A percentile compares a stretch with the other conserved stretches of the same genome.
These are phyloP conservation scores for Chorisops tibialis DNA, from an alignment of 2,888 invertebrate species.

Conservation along the genomic window DNA sequence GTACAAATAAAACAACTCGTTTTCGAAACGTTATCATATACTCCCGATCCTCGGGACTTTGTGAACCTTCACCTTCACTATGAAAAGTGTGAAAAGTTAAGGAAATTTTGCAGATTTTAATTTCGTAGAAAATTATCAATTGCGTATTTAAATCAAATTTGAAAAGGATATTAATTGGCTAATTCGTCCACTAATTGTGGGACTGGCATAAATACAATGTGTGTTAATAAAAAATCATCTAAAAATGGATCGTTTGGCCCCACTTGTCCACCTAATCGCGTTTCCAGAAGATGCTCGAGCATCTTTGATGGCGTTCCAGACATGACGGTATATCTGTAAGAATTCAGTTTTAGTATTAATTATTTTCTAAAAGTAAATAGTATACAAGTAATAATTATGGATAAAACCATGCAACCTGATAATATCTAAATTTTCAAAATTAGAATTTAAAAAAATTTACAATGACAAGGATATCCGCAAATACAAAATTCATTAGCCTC, in stretches of 20 bases:
- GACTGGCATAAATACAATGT: constrained; percentile 78
- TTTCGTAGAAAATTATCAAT: too few relatives aligned
- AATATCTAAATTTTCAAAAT: too few relatives aligned
- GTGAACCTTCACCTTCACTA: constrained; percentile 52
- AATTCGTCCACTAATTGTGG: constrained; percentile 70
- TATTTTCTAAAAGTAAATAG: too few relatives aligned
- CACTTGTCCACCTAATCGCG: constrained; percentile 64
- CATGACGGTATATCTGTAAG: constrained; percentile 74
- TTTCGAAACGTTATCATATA: constrained; percentile 67
- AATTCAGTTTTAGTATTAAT: too few relatives aligned
- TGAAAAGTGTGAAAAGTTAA: constrained; percentile 57
- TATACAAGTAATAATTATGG: too few relatives aligned
- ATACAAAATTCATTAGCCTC: too few relatives aligned
- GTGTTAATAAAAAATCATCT: constrained; percentile 78
- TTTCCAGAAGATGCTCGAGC: constrained; percentile 80
- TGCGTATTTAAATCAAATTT: constrained; percentile 35
- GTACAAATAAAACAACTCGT: constrained; percentile 73
- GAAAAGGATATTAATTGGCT: constrained; percentile 74
- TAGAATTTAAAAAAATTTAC: too few relatives aligned
- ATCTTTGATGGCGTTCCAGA: constrained; percentile 83
- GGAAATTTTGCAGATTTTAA: constrained; percentile 40
- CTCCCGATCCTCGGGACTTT: constrained; percentile 61
- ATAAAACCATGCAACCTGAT: too few relatives aligned
- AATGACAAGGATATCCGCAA: too few relatives aligned
- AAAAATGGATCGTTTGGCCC: constrained; percentile 69